These are phyloP conservation scores for Myotis brandtii DNA, from an alignment of 2,113 vertebrate species.

Conservation along the genomic window DNA sequence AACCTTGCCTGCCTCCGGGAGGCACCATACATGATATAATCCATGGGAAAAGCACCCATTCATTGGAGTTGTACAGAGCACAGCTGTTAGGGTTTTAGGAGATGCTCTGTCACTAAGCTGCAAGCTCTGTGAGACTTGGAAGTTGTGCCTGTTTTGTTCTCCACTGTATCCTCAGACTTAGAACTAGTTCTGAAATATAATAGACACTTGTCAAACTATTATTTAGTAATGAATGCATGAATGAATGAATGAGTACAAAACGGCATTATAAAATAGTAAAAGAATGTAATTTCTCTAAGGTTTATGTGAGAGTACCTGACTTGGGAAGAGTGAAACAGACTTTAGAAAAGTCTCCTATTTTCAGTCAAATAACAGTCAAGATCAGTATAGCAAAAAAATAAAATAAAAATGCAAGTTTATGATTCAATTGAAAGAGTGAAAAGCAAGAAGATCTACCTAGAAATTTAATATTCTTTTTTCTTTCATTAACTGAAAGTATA, in stretches of 20 bases:
- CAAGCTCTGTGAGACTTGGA: background rate
- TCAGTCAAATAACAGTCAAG: background rate
- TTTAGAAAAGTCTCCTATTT: background rate
- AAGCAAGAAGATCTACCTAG: background rate
- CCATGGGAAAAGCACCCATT: background rate
- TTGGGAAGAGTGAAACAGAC: background rate
- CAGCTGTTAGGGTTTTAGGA: background rate
- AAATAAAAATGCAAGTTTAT: background rate
- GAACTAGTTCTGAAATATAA: background rate
- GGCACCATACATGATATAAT: accelerated
- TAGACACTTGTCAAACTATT: background rate
- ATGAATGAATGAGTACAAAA: background rate
- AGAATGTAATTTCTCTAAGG: background rate
- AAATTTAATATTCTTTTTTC: conserved; percentile 9
- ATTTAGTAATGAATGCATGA: background rate
- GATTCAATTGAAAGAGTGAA: background rate
- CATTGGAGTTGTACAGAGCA: accelerated
- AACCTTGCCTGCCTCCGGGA: accelerated
- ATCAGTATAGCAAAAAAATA: background rate
- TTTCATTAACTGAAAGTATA: background rate
- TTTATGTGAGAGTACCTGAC: background rate
- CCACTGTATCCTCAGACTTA: background rate
- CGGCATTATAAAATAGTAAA: background rate
- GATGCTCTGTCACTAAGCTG: background rate
- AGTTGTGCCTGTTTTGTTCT: background rate